Evolutionary conservation across 2,888 invertebrate species (phyloP), one percentile per base, ranked within the genome.

Genomic region (Phalera bucephala): DNA sequence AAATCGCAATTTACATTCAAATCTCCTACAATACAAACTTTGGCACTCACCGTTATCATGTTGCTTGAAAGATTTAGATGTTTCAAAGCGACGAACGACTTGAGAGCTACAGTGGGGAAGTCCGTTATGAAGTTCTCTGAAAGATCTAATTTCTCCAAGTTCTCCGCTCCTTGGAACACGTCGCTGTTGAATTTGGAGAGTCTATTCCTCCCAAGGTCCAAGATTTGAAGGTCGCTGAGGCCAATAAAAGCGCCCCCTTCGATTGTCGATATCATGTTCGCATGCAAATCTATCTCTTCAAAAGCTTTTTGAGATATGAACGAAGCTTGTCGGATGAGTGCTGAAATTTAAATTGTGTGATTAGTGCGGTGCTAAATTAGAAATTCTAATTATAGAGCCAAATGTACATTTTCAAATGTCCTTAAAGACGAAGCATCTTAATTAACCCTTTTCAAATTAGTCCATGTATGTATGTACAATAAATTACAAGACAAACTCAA

Each of bases 91-190:
- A 84, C 80, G 54, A 97, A 92, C 15, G 93, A 91, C 65, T 94
- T 93, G 27, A 97, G 73, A 0, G 96, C 94, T 6, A 95, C 93
- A 0, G 93, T 92, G 2, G 97, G 97, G 67, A 96, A 95, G 70
- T 95, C 95, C 1, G 91, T 90, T 36, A 97, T 93, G 72, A 96
- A 96, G 87, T 98, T 98, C 65, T 95, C 94, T 0, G 96, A 95
- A 14, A 98, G 86, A 73, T 97, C 96, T 50, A 98, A 84, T 56
- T 93, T 93, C 59, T 95, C 93, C 44, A 98, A 86, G 58, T 94
- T 93, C 38, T 93, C 92, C 2, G 95, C 92, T 34, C 95, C 93
- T 89, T 93, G 92, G 64, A 97, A 96, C 33, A 95, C 94, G 68
- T 96, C 95, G 72, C 96, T 96, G 76, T 96, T 96, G 65, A 97